phyloP scores from a whole-genome alignment of 2,797 vertebrate genomes.

The Ciconia nigra region DNA sequence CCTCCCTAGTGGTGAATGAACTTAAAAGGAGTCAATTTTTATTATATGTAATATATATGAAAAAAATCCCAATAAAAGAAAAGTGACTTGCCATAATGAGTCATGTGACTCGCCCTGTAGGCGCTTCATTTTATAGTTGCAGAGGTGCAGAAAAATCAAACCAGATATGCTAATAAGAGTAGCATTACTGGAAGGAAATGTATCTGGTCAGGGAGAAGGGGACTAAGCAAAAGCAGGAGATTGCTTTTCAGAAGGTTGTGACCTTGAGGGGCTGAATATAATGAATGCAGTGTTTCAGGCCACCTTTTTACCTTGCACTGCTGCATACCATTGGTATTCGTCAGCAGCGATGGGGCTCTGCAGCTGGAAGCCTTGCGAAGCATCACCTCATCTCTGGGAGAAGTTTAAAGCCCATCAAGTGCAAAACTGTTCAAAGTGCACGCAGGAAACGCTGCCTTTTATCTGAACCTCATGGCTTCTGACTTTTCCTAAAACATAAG shows the following conservation, averaged over 20 bases:
- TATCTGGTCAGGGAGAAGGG: background rate
- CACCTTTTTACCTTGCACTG: constrained; percentile 3
- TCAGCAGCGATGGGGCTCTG: background rate
- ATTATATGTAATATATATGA: background rate
- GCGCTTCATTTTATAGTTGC: background rate
- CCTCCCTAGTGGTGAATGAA: background rate
- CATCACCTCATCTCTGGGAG: background rate
- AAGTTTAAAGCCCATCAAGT: background rate
- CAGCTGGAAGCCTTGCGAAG: background rate
- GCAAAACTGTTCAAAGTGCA: background rate
- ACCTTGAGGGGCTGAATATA: background rate
- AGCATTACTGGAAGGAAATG: background rate
- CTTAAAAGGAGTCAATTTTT: background rate
- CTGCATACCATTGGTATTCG: constrained; percentile 11
- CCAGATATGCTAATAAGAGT: background rate
- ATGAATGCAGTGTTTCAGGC: constrained; percentile 17
- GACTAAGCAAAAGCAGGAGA: background rate
- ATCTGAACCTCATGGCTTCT: background rate
- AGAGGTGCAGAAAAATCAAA: background rate
- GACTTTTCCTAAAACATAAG: background rate
- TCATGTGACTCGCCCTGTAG: background rate
- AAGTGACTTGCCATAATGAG: background rate
- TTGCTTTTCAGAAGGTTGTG: constrained; percentile 20
- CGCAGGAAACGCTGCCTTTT: background rate
- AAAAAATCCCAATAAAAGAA: background rate